These are phyloP conservation scores for Metridium senile DNA, from an alignment of 92 coral and sea anemone genomes.

Conservation along the genomic window DNA sequence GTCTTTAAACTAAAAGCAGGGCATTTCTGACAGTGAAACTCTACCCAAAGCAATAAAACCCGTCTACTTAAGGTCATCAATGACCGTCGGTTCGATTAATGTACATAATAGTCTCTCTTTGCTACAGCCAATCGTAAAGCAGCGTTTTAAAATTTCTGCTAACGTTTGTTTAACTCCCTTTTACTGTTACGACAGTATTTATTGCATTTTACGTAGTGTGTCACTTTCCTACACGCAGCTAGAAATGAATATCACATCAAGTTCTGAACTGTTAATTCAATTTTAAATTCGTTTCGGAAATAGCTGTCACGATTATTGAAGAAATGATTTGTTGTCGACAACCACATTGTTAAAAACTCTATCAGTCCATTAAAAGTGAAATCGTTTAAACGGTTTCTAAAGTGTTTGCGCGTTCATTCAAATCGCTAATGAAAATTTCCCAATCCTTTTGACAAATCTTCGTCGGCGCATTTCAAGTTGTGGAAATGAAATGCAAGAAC, in stretches of 20 bases:
- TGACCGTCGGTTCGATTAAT: neutral
- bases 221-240: neutral
- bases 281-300: conserved; percentile 24
- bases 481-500: neutral
- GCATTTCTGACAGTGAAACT: neutral
- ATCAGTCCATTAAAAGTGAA: conserved; percentile 16
- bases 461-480: conserved; percentile 12
- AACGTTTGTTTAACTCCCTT: conserved; percentile 25
- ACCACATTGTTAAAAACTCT: neutral
- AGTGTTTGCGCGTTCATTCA: conserved; percentile 20
- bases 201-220: neutral
- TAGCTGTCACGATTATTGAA: conserved; percentile 5
- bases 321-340: conserved; percentile 1
- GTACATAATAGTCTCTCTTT: neutral
- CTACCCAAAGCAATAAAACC: neutral
- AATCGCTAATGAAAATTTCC: conserved; percentile 14
- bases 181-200: neutral
- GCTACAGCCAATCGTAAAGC: conserved; percentile 17
- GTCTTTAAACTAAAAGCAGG: neutral
- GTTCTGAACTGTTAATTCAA: conserved; percentile 23
- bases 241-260: neutral
- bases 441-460: conserved; percentile 1
- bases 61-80: neutral
- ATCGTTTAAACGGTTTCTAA: conserved; percentile 20
- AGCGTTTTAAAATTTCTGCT: neutral